These are phyloP conservation scores for Callorhinus ursinus DNA, from an alignment of 2,113 vertebrate species.

Conservation along the genomic window DNA sequence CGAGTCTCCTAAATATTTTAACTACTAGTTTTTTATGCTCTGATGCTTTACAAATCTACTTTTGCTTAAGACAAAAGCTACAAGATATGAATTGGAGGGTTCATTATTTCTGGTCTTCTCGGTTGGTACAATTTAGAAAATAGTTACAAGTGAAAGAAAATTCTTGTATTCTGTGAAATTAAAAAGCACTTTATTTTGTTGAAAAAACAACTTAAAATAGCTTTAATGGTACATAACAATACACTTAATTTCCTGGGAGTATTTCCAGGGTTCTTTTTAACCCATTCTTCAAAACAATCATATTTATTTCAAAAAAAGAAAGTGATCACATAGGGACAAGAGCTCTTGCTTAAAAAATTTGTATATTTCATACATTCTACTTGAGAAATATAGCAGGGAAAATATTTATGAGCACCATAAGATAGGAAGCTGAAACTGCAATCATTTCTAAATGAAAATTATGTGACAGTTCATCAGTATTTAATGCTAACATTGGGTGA, in stretches of 20 bases:
- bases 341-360: constrained; percentile 50
- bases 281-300: constrained; percentile 54
- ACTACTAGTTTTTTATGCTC: neutral
- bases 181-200: constrained; percentile 2
- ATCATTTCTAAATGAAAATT: constrained; percentile 87
- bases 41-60: neutral
- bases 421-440: constrained; percentile 83
- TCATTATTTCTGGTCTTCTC: constrained; percentile 7
- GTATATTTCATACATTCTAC: constrained; percentile 66
- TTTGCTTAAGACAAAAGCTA: constrained; percentile 46
- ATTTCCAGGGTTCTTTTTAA: constrained; percentile 50
- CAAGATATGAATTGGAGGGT: neutral
- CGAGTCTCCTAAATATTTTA: neutral
- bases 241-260: constrained; percentile 30
- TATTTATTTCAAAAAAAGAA: constrained; percentile 60
- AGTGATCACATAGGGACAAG: constrained; percentile 40
- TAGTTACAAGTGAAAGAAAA: constrained; percentile 35
- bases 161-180: constrained; percentile 37
- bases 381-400: constrained; percentile 83
- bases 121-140: neutral
- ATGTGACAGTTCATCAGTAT: constrained; percentile 89
- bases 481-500: constrained; percentile 88
- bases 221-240: neutral
- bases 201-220: constrained; percentile 36
- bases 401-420: constrained; percentile 86